Base-by-base conservation (phyloP, 2,888 invertebrate genomes). In the Candidula unifasciata region DNA sequence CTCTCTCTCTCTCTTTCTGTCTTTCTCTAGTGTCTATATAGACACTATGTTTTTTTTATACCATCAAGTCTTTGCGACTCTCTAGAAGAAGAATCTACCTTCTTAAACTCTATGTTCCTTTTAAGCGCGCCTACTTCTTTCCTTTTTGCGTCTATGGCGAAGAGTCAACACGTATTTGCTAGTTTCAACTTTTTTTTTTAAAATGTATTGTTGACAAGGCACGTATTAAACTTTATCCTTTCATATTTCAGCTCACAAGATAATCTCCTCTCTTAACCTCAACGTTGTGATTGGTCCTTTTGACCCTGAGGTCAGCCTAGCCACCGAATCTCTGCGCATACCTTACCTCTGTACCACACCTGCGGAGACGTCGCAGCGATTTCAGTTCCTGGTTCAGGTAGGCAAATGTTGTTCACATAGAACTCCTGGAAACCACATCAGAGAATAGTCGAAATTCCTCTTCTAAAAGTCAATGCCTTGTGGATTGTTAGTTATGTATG, bases 231-330 rank as follows among this genome's bases (percentile, higher is more conserved):
- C 44, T 44, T 6, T 13, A 13, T 44, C 44, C 8, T 57, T 71
- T 68, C 33, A 52, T 21, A 66, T 5, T 27, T 1, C 85, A 86
- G 86, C 78, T 5, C 78, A 78, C 82, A 68, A 64, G 0, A 54
- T 33, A 6, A 69, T 86, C 37, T 5, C 81, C 24, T 37, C 21
- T 1, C 69, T 89, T 37, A 84, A 88, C 21, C 87, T 90, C 16
- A 88, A 90, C 33, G 89, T 89, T 8, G 87, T 91, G 8, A 87
- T 92, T 37, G 90, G 91, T 2, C 91, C 90, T 1, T 91, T 87
- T 83, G 89, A 91, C 44, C 87, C 87, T 33, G 89, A 89, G 0
- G 88, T 89, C 3, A 88, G 89, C 30, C 86, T 91, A 77, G 91
- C 90, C 27, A 88, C 90, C 0, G 92, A 91, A 78, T 88, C 89